Percentiles rank a stretch among this genome's conserved stretches.
These are phyloP conservation scores for Felis chaus DNA, from an alignment of 2,113 vertebrate species.

Conservation along the genomic window DNA sequence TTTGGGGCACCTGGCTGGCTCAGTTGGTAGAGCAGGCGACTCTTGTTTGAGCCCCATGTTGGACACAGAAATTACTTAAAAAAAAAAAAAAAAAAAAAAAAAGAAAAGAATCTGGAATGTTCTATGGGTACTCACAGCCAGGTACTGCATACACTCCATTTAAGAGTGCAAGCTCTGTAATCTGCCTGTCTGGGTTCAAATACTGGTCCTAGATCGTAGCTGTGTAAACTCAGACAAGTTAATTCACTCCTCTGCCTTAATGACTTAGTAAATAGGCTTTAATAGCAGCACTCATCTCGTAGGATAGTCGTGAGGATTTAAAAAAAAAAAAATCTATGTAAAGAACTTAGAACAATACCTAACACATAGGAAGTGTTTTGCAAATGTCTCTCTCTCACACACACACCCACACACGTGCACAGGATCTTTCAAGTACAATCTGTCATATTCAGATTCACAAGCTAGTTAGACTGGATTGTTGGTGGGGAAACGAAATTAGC, in stretches of 20 bases:
- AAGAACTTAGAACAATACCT: background rate
- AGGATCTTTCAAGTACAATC: background rate
- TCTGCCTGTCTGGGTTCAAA: background rate
- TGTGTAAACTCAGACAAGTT: background rate
- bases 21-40: no score
- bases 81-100: background rate
- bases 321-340: background rate
- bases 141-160: background rate
- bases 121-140: background rate
- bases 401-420: background rate
- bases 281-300: background rate
- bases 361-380: background rate
- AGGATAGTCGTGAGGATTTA: background rate
- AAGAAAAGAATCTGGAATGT: background rate
- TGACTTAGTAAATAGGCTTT: background rate
- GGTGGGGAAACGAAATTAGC: background rate
- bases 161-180: background rate
- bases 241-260: background rate
- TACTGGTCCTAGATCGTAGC: background rate
- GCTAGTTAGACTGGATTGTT: background rate
- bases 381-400: background rate
- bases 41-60: background rate
- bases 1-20: no score
- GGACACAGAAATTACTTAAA: background rate
- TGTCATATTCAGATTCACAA: slow-evolving; percentile 7